These are phyloP conservation scores for Rhipidura dahli DNA, from an alignment of 2,113 vertebrate genomes.

Conservation along the genomic window DNA sequence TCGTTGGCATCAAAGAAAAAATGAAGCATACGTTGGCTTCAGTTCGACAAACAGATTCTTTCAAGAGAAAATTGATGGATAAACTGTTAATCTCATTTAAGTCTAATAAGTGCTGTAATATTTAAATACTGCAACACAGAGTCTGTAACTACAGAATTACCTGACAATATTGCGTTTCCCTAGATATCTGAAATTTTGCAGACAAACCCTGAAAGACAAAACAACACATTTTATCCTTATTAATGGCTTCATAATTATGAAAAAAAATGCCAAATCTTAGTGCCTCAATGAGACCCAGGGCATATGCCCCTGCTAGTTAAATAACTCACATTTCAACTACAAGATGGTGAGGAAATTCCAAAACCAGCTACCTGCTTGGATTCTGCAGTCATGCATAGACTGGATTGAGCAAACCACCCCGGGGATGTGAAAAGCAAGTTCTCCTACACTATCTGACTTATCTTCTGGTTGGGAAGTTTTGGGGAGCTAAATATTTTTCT, in stretches of 20 bases:
- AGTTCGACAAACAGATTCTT: neutral
- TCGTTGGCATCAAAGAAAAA: neutral
- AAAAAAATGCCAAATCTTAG: neutral
- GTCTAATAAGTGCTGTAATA: neutral
- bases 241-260: neutral
- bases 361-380: neutral
- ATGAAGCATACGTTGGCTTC: neutral
- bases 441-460: neutral
- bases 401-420: neutral
- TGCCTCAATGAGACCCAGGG: neutral
- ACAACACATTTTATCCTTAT: neutral
- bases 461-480: neutral
- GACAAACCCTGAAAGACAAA: slow-evolving; percentile 85
- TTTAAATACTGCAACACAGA: neutral
- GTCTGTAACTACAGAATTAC: slow-evolving; percentile 68
- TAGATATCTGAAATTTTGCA: slow-evolving; percentile 96
- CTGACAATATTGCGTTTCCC: slow-evolving; percentile 96
- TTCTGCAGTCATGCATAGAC: neutral
- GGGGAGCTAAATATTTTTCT: neutral
- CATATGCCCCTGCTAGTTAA: neutral
- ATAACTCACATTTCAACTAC: neutral
- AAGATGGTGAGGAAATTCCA: neutral
- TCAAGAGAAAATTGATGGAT: neutral
- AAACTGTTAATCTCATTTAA: neutral
- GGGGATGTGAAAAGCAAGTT: neutral